Evolutionary conservation across 2,888 invertebrate species (phyloP), one percentile per base, ranked within the genome.

Genomic region (Diloba caeruleocephala): DNA sequence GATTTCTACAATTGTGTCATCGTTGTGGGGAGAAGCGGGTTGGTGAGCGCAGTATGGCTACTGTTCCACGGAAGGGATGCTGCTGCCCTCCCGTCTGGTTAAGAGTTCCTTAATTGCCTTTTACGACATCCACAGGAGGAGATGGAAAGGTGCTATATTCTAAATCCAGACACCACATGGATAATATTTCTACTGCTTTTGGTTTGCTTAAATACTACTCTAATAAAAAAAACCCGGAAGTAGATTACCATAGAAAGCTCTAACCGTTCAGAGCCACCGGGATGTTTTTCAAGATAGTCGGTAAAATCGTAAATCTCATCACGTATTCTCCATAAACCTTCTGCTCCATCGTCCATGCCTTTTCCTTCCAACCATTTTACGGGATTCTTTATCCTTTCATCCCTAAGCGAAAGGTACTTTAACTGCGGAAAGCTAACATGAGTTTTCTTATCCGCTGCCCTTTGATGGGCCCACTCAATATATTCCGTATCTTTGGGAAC

Each of bases 271-370:
- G 92, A 75, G 1, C 98, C 98, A 25, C 98, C 98, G 0, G 99
- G 99, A 93, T 99, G 99, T 33, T 90, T 94, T 2, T 95, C 85
- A 3, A 97, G 91, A 82, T 98, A 99, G 13, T 94, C 94, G 0
- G 95, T 95, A 15, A 99, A 94, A 87, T 99, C 98, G 84, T 99
- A 99, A 14, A 99, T 89, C 34, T 93, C 91, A 83, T 97, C 94
- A 66, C 96, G 93, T 13, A 97, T 94, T 64, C 97, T 94, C 97
- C 97, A 97, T 2, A 97, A 83, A n/a, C 95, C 95, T 81, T 97
- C 96, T 0, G 96, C 96, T 2, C 95, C 96, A 67, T 97, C 97
- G 63, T 96, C 95, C 71, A 91, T 81, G 10, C 93, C 92, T 77
- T 96, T 96, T 1, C 95, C 96, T 31, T 93, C 87, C 19, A 96